Base-by-base conservation (phyloP, 1,140 invertebrate genomes). In the Aphaenogaster rudis region DNA sequence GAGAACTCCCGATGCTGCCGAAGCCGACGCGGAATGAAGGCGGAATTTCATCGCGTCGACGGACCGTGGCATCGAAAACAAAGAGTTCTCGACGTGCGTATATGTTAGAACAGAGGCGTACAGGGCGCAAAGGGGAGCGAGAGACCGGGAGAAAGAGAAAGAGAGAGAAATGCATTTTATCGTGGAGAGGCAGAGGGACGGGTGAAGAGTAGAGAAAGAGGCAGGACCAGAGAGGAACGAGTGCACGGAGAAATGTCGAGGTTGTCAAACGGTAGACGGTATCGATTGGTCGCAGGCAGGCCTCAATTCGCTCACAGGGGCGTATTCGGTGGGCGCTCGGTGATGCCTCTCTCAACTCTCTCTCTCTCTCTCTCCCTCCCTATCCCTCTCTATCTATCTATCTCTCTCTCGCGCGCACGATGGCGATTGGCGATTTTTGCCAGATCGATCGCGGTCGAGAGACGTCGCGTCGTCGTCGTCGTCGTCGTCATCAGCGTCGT, bases 201-300 rank as follows among this genome's bases (percentile, higher is more conserved):
- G 36, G 5, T 39, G 8, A 21, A 28, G 33, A 74, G n/a, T 50
- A 52, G 36, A 39, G 77, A 54, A 66, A 72, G 50, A 74, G 74
- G 66, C 39, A 81, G 39, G 63, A 50, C 13, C 17, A 76, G 28
- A 59, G 74, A 59, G 36, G 52, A 74, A 84, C 82, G 72, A 87
- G 67, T 71, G 66, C 77, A 80, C 64, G 52, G 66, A 90, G 90
- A 87, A 89, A 88, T 72, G 79, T 89, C 82, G 87, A 88, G 87
- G 89, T 86, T 91, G 89, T 91, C 89, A 91, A 91, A 91, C 89
- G 87, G 67, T 80, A 84, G 82, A 88, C 87, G 89, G 45, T 91
- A 91, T 91, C 89, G 90, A 91, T 91, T 91, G 90, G 87, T 72
- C 78, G 33, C 76, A 87, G 78, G 52, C 86, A 87, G 72, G 85